Evolutionary conservation across 1,140 invertebrate species (phyloP), one percentile per base, ranked within the genome.

Genomic region (Bombus soroeensis): DNA sequence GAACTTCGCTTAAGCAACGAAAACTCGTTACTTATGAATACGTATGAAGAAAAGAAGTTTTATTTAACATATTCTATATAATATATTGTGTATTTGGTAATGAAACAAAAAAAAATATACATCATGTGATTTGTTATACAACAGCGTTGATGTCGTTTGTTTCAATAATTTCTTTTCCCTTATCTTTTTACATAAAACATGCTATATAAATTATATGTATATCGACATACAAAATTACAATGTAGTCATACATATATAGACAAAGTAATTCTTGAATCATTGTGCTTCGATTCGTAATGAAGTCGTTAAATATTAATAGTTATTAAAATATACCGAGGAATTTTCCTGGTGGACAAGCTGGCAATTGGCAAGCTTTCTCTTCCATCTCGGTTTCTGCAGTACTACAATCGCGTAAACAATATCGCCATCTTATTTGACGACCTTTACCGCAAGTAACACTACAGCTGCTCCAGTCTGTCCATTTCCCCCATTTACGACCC

Each of bases 371-470:
- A 22, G 91, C 85, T 87, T 95, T 95, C 82, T 96, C 94, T 70
- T 95, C 94, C 95, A 95, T 95, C 90, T 96, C 95, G 6, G 94
- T 95, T 79, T 95, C 94, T 18, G 94, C 92, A 0, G 79, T 88
- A 15, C 53, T 82, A 43, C 92, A 93, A 88, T 95, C 94, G 25
- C 91, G 88, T 41, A 96, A 85, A 87, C 96, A 96, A 84, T 96
- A 95, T 13, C 96, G 93, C 94, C 96, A 96, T 70, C 96, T 93
- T 81, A 96, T 96, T 88, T 96, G 94, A 10, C 96, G 93, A n/a
- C 96, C 96, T 92, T 95, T 96, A 25, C 96, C 96, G 81, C 96
- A 96, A 70, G 95, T 96, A 47, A 96, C 96, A 81, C 96, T 96
- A 90, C 96, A 96, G 41, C 95, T 91, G 71, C 96, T 96, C 95